A percentile compares a stretch with the other conserved stretches of the same genome.
Evolutionary conservation across 2,113 vertebrate genomes (phyloP).

Genomic region (Aix galericulata): DNA sequence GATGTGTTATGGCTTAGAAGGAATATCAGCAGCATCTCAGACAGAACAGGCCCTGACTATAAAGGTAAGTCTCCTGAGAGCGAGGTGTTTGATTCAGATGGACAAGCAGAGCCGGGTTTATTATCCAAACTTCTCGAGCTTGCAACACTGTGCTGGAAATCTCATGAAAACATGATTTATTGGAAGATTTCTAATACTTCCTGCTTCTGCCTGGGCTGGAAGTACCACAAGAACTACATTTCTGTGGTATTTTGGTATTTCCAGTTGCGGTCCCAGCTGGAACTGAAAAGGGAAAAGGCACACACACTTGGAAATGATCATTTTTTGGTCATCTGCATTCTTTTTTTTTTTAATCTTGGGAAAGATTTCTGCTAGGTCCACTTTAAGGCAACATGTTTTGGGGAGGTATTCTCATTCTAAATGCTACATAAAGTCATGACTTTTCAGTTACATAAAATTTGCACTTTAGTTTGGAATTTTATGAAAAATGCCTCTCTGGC

Average conservation of each 20-base stretch:
- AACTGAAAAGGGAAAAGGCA: conserved; percentile 47
- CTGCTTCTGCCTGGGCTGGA: conserved; percentile 62
- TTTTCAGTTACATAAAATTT: conserved; percentile 55
- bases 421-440: background rate
- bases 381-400: background rate
- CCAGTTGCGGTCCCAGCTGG: conserved; percentile 44
- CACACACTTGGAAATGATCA: conserved; percentile 30
- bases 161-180: conserved; percentile 61
- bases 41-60: background rate
- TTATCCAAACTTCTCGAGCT: conserved; percentile 11
- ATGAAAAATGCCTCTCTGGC: conserved; percentile 45
- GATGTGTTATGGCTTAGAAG: conserved; percentile 6
- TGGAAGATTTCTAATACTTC: conserved; percentile 65
- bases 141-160: conserved; percentile 27
- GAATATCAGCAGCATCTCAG: background rate
- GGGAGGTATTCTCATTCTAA: background rate
- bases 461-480: conserved; percentile 23
- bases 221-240: conserved; percentile 65
- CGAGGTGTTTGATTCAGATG: background rate
- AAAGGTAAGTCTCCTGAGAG: background rate
- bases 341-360: conserved; percentile 23
- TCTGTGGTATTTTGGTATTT: conserved; percentile 70
- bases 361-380: conserved; percentile 18
- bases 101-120: conserved; percentile 1
- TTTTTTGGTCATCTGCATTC: background rate